Percentiles rank a stretch among this genome's conserved stretches.
phyloP scores from a whole-genome alignment of 2,797 vertebrate genomes.

The Glossophaga mutica region DNA sequence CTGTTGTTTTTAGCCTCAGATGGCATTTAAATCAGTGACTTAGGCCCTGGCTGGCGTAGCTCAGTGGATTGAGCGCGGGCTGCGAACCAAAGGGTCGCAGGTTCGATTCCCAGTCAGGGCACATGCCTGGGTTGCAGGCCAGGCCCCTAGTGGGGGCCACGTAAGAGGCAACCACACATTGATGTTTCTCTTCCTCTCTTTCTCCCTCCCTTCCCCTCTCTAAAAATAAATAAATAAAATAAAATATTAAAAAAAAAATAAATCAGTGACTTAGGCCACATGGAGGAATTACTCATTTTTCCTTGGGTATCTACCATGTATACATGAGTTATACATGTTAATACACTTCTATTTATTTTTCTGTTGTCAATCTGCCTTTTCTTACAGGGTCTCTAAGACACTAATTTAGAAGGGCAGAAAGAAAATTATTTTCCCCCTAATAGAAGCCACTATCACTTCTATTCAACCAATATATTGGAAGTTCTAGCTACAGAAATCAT shows the following conservation, averaged over 20 bases:
- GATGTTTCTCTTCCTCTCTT: too few species aligned
- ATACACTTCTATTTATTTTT: neutral
- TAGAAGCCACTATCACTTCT: neutral
- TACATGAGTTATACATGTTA: neutral
- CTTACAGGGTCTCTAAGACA: neutral
- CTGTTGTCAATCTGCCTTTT: neutral
- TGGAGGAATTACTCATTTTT: neutral
- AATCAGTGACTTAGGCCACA: neutral
- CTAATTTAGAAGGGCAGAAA: neutral
- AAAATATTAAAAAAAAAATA: too few species aligned
- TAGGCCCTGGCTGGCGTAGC: too few species aligned
- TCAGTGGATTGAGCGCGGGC: too few species aligned
- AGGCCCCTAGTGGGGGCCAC: too few species aligned
- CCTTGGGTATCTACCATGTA: neutral
- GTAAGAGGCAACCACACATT: too few species aligned
- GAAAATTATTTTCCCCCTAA: neutral
- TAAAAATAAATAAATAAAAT: too few species aligned
- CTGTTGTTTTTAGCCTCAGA: neutral
- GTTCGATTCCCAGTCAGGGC: too few species aligned
- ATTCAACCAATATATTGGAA: neutral
- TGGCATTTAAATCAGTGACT: neutral
- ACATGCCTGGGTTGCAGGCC: too few species aligned
- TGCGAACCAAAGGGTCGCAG: too few species aligned
- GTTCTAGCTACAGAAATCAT: neutral
- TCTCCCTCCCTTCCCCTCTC: too few species aligned